These are phyloP conservation scores for Amphibalanus amphitrite DNA, from an alignment of 1,140 invertebrate genomes.

Conservation along the genomic window DNA sequence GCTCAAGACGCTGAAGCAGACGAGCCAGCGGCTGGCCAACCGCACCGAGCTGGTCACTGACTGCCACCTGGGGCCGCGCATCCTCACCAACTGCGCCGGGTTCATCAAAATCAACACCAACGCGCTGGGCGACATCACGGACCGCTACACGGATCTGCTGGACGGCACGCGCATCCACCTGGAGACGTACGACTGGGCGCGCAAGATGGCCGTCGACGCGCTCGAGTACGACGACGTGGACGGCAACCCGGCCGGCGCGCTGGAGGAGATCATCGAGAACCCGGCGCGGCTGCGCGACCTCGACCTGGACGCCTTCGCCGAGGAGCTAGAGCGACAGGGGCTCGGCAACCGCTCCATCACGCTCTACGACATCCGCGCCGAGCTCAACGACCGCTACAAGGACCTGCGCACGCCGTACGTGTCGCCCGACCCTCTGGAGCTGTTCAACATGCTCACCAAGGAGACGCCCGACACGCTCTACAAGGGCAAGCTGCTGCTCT, in stretches of 20 bases:
- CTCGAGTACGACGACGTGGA: constrained; percentile 93
- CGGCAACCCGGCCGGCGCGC: constrained; percentile 80
- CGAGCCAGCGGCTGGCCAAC: constrained; percentile 82
- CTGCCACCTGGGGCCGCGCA: constrained; percentile 94
- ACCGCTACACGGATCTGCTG: constrained; percentile 61
- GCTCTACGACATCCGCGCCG: constrained; percentile 89
- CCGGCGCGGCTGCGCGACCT: constrained; percentile 90
- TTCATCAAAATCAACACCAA: constrained; percentile 98
- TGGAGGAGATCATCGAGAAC: constrained; percentile 92
- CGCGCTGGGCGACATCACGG: constrained; percentile 60
- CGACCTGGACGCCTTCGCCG: constrained; percentile 95
- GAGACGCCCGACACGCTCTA: constrained; percentile 91
- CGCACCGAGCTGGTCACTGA: constrained; percentile 84
- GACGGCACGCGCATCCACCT: constrained; percentile 97
- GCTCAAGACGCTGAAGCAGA: constrained; percentile 79
- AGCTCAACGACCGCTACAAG: constrained; percentile 88
- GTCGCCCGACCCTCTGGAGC: constrained; percentile 60
- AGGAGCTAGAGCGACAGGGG: constrained; percentile 81
- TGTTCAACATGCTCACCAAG: constrained; percentile 91
- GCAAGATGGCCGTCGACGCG: constrained; percentile 99
- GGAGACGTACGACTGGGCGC: constrained; percentile 97
- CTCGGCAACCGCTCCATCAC: constrained; percentile 96
- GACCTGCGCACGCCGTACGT: constrained; percentile 68
- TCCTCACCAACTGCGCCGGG: constrained; percentile 97
- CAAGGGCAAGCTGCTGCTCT: constrained; percentile 68